Conservation (phyloP, 2,113 vertebrate genomes). For the Phrynosoma blainvillii region DNA sequence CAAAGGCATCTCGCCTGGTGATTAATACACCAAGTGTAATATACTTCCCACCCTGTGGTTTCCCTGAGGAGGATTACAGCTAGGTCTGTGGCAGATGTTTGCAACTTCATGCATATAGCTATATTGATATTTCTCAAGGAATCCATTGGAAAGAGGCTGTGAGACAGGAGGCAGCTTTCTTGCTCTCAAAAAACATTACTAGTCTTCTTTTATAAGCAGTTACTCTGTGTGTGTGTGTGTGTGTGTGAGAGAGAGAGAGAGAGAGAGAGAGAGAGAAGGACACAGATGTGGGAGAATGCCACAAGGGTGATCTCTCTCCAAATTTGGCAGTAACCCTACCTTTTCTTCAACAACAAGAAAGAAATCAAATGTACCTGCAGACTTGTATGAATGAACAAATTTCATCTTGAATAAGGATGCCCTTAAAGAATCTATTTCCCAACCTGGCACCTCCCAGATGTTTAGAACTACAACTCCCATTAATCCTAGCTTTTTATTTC, state of each 20-base stretch:
- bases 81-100: background rate
- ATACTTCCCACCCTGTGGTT: background rate
- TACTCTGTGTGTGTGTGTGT: too few species aligned
- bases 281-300: background rate
- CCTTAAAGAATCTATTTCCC: too few species aligned
- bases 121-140: background rate
- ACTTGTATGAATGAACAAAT: background rate
- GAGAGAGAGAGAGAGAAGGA: too few species aligned
- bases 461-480: too few species aligned
- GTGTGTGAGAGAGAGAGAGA: too few species aligned
- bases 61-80: background rate
- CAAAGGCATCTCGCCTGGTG: background rate
- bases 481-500: too few species aligned
- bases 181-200: background rate
- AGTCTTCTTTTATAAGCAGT: too few species aligned
- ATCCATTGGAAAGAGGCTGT: background rate
- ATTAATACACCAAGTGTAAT: background rate
- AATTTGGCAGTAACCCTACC: too few species aligned
- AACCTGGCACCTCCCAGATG: too few species aligned
- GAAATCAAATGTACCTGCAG: background rate
- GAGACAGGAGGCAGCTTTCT: background rate
- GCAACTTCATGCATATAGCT: background rate
- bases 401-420: background rate
- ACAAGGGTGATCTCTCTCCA: background rate
- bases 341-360: too few species aligned